Conservation (phyloP, 2,888 invertebrate species). For the Heliconius ismenius region DNA sequence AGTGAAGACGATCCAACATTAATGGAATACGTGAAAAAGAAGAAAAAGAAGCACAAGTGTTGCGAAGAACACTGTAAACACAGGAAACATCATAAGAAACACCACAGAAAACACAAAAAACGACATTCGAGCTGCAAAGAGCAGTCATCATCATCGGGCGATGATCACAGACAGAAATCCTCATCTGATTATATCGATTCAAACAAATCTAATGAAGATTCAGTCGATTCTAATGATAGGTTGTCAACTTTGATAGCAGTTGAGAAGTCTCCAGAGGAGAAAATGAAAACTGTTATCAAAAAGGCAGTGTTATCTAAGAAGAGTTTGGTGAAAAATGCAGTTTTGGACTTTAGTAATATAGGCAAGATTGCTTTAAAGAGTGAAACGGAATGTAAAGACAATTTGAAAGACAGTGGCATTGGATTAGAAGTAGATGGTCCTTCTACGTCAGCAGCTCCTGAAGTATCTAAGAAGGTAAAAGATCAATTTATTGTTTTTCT, state of each 20-base stretch:
- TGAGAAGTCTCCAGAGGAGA: constrained; percentile 69
- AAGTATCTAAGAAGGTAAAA: constrained; percentile 66
- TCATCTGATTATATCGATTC: constrained; percentile 72
- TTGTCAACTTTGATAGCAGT: constrained; percentile 67
- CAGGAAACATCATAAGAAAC: constrained; percentile 88
- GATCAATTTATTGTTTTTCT: background rate
- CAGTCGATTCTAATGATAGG: constrained; percentile 67
- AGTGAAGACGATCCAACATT: constrained; percentile 71
- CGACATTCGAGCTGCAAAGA: constrained; percentile 82
- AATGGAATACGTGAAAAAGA: constrained; percentile 82
- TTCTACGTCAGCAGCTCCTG: constrained; percentile 56
- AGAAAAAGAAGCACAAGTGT: constrained; percentile 86
- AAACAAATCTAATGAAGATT: constrained; percentile 76
- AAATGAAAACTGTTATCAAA: constrained; percentile 74
- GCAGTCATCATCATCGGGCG: constrained; percentile 76
- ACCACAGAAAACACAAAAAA: constrained; percentile 89
- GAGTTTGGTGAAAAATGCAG: constrained; percentile 68
- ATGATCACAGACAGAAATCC: constrained; percentile 73
- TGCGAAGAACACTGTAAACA: constrained; percentile 87
- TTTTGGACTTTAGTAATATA: constrained; percentile 69
- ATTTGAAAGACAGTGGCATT: constrained; percentile 74
- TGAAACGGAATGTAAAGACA: constrained; percentile 62
- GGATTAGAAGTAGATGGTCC: constrained; percentile 64
- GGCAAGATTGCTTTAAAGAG: constrained; percentile 61
- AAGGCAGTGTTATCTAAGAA: constrained; percentile 70